Evolutionary conservation across 2,113 vertebrate genomes (phyloP).

Genomic region (Ranitomeya imitator): DNA sequence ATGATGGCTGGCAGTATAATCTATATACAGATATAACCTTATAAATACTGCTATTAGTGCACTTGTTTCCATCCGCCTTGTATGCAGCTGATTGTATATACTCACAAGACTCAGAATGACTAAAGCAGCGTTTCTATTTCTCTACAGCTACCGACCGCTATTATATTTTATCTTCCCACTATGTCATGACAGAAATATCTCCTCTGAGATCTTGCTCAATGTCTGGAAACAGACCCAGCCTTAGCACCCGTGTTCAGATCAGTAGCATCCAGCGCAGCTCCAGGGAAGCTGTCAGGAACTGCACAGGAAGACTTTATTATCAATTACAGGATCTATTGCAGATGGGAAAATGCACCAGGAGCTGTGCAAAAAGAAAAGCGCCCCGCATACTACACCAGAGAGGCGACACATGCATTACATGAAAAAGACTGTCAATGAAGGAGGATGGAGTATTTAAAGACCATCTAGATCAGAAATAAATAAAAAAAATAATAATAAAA

Average conservation of each 20-base stretch:
- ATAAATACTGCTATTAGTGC: too few relatives aligned
- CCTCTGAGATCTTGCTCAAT: slow-evolving; percentile 41
- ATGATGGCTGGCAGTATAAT: not conserved
- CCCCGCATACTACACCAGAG: not conserved
- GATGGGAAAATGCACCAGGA: not conserved
- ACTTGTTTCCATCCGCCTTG: not conserved
- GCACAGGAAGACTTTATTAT: slow-evolving; percentile 37
- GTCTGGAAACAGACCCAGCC: slow-evolving; percentile 48
- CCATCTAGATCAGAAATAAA: too few relatives aligned
- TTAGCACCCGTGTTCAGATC: slow-evolving; percentile 43
- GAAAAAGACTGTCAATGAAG: too few relatives aligned
- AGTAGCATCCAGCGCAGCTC: slow-evolving; percentile 28
- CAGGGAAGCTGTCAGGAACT: slow-evolving; percentile 33
- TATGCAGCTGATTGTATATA: not conserved
- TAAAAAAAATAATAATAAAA: too few relatives aligned
- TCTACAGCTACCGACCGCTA: not conserved
- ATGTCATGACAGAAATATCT: slow-evolving; percentile 50
- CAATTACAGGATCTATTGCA: slow-evolving; percentile 5
- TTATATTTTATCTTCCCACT: slow-evolving; percentile 35
- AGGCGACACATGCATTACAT: too few relatives aligned
- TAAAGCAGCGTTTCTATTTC: slow-evolving; percentile 9
- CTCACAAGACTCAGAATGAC: not conserved
- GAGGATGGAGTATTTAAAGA: too few relatives aligned
- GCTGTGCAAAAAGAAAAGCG: not conserved
- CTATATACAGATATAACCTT: not conserved